Percentiles rank a stretch among this genome's conserved stretches.
phyloP scores from a whole-genome alignment of 2,797 vertebrate species.

The Syngnathus acus region DNA sequence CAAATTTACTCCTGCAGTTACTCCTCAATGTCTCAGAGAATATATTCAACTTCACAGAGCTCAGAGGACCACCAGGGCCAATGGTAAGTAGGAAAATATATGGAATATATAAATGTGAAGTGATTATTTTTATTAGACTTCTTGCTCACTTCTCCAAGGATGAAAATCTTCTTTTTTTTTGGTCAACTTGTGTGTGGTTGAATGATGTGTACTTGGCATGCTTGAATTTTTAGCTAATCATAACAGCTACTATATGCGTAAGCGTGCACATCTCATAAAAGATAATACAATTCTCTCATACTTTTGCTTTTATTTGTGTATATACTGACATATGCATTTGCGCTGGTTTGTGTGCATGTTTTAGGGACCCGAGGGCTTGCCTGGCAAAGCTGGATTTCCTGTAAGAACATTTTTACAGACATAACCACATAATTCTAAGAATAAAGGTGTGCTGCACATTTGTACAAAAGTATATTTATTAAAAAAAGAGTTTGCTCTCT shows the following conservation, averaged over 20 bases:
- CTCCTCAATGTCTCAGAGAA: conserved; percentile 72
- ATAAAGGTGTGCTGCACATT: neutral
- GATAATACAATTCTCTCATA: neutral
- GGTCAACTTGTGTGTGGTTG: neutral
- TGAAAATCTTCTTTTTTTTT: neutral
- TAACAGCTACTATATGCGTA: neutral
- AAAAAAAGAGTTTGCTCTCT: conserved; percentile 13
- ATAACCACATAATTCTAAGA: neutral
- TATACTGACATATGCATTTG: conserved; percentile 2
- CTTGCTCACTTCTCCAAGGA: neutral
- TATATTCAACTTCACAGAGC: conserved; percentile 70
- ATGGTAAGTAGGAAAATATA: neutral
- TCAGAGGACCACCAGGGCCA: conserved; percentile 65
- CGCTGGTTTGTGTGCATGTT: conserved; percentile 42
- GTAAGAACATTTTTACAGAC: conserved; percentile 66
- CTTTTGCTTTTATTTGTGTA: neutral
- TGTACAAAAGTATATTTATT: neutral
- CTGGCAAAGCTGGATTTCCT: conserved; percentile 84
- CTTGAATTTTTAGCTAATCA: neutral
- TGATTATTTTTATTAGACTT: neutral
- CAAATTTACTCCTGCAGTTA: conserved; percentile 53
- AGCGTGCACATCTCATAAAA: neutral
- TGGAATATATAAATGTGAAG: neutral
- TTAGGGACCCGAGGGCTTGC: conserved; percentile 80
- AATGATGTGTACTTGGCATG: neutral